phyloP scores from a whole-genome alignment of 2,888 invertebrate genomes.

The Aleiodes leptofemur region DNA sequence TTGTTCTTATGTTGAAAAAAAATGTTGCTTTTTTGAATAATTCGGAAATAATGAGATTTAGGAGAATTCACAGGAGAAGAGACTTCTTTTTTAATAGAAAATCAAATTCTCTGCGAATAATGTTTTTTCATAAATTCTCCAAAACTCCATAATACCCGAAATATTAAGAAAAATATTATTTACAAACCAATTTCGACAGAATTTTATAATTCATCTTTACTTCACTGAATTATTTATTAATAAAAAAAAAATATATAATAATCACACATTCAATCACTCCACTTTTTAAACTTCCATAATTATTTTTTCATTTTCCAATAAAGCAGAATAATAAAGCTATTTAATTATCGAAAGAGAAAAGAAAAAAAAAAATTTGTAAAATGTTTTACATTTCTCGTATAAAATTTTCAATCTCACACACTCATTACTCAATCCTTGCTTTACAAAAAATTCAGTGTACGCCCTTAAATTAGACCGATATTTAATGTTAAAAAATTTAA shows the following conservation, averaged over 20 bases:
- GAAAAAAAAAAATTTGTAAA: constrained; percentile 46
- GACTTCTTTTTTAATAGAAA: too few relatives aligned
- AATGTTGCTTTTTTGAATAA: too few relatives aligned
- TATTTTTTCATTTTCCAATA: constrained; percentile 32
- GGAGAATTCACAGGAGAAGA: too few relatives aligned
- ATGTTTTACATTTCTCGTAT: constrained; percentile 60
- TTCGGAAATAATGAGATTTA: too few relatives aligned
- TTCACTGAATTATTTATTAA: too few relatives aligned
- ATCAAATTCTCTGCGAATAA: too few relatives aligned
- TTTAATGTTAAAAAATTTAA: background rate
- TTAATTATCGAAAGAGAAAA: constrained; percentile 37
- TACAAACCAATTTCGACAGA: constrained; percentile 35
- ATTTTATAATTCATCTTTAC: constrained; percentile 42
- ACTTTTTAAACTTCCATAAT: constrained; percentile 37
- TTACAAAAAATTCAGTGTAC: constrained; percentile 24
- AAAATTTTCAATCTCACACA: constrained; percentile 60
- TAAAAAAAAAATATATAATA: constrained; percentile 13
- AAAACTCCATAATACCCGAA: too few relatives aligned
- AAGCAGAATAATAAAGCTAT: constrained; percentile 54
- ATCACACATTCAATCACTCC: constrained; percentile 4
- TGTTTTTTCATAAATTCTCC: too few relatives aligned
- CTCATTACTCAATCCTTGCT: constrained; percentile 49
- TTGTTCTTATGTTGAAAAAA: too few relatives aligned
- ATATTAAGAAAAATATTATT: too few relatives aligned
- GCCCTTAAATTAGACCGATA: constrained; percentile 50